Base-by-base conservation (phyloP, 2,888 invertebrate genomes). In the Euzophera pinguis region DNA sequence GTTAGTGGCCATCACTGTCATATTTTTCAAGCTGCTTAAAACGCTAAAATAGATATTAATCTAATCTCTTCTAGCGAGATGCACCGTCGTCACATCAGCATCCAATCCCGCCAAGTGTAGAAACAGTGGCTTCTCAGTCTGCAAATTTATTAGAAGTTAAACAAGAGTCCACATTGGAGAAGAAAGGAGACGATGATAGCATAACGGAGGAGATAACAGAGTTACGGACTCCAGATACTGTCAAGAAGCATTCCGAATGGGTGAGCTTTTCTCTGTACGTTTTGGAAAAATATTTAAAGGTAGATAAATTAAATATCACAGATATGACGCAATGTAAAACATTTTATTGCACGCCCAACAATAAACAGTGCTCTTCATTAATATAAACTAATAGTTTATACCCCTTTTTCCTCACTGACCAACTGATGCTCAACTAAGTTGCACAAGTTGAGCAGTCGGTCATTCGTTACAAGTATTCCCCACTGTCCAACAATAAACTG, bases 131-230 rank as follows among this genome's bases (percentile, higher is more conserved):
- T 16, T 65, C 73, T 0, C 61, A 53, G 22, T 54, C 56, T 7
- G 55, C 65, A 1, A 50, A 61, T 47, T 17, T 53, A 39, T 53
- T 54, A 39, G 49, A 49, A 12, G 52, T 57, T 51, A 54, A 65
- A 55, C 65, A 65, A 62, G 35, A 53, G 32, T 35, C 49, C 3
- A 50, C 53, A 14, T 14, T 38, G 37, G 55, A 67, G 39, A 62
- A 56, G 29, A 60, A 58, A 41, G 65, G 59, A 6, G 78, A 79
- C 1, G 74, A 77, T 0, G 83, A 83, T 52, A 84, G 78, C 62
- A 81, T 81, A 62, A 75, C 70, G 42, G 84, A 81, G 39, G 84
- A 87, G 51, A 64, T 81, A 10, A 61, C 67, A 8, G 84, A 82
- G 52, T 60, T 77, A 62, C 81, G 74, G 67, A 73, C 71, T 34